A percentile compares a stretch with the other conserved stretches of the same genome.
phyloP scores from a whole-genome alignment of 2,113 vertebrate genomes.

The Triplophysa tibetana region DNA sequence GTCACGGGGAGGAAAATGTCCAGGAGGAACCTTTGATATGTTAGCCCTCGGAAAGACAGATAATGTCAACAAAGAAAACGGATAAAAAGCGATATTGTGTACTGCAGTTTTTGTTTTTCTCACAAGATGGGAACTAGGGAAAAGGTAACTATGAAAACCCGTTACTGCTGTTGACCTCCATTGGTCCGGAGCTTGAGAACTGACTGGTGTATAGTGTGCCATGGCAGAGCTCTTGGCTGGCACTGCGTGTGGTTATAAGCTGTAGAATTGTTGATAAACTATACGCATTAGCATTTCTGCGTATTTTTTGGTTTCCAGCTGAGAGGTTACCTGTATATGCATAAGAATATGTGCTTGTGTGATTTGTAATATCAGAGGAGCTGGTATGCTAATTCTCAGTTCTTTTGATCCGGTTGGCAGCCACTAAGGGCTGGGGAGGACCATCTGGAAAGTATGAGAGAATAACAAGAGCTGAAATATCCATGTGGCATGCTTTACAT shows the following conservation, averaged over 20 bases:
- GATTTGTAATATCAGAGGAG: slow-evolving; percentile 31
- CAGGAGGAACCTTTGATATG: slow-evolving; percentile 37
- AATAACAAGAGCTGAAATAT: slow-evolving; percentile 12
- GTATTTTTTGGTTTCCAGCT: not conserved
- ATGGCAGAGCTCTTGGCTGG: not conserved
- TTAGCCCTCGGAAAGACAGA: slow-evolving; percentile 19
- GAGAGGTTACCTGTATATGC: not conserved
- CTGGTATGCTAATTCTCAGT: slow-evolving; percentile 27
- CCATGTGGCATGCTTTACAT: slow-evolving; percentile 8
- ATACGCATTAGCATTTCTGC: not conserved
- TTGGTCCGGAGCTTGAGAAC: not conserved
- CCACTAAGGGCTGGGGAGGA: slow-evolving; percentile 10
- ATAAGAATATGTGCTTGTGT: slow-evolving; percentile 35
- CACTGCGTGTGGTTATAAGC: not conserved
- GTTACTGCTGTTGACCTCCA: not conserved
- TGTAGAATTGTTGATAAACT: not conserved
- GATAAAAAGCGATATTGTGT: not conserved
- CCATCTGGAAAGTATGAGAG: slow-evolving; percentile 40
- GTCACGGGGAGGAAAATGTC: slow-evolving; percentile 18
- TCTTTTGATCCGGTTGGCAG: slow-evolving; percentile 37
- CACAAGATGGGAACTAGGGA: not conserved
- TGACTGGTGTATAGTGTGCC: not conserved
- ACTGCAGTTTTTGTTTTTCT: slow-evolving; percentile 11
- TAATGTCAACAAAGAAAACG: slow-evolving; percentile 17
- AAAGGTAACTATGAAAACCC: slow-evolving; percentile 23